Percentiles rank a stretch among this genome's conserved stretches.
Conservation (phyloP, 1,140 invertebrate genomes). For the Doryteuthis pealeii region DNA sequence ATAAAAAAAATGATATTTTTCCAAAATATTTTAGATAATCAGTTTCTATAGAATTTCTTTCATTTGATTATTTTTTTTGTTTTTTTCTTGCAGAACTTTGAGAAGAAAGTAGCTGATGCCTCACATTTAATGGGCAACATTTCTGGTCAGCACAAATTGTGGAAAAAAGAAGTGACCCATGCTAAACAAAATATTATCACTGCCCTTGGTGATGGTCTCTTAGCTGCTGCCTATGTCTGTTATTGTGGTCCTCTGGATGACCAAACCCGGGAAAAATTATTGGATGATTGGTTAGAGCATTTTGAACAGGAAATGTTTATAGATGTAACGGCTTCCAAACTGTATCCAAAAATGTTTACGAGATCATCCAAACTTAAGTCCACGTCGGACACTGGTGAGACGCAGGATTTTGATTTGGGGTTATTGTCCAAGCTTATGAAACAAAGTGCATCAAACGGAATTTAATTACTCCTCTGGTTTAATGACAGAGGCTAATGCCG, state of each 20-base stretch:
- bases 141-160: slow-evolving; percentile 53
- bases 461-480: not conserved
- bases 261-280: slow-evolving; percentile 42
- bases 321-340: slow-evolving; percentile 33
- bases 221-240: slow-evolving; percentile 53
- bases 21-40: no score
- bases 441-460: not conserved
- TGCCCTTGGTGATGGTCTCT: slow-evolving; percentile 49
- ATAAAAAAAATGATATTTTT: no score
- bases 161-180: slow-evolving; percentile 51
- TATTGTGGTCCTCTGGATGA: slow-evolving; percentile 56
- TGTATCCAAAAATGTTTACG: not conserved
- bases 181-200: slow-evolving; percentile 44
- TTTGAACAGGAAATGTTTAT: slow-evolving; percentile 38
- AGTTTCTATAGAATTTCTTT: no score
- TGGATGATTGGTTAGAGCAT: slow-evolving; percentile 48
- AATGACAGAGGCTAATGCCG: not conserved
- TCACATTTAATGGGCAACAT: slow-evolving; percentile 57
- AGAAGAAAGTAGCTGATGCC: slow-evolving; percentile 49
- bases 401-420: not conserved
- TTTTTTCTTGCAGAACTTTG: slow-evolving; percentile 47
- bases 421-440: not conserved
- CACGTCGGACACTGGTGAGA: not conserved
- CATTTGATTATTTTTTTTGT: not conserved
- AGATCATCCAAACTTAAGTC: not conserved